Conservation (phyloP, 2,888 invertebrate species). For the Thera britannica region DNA sequence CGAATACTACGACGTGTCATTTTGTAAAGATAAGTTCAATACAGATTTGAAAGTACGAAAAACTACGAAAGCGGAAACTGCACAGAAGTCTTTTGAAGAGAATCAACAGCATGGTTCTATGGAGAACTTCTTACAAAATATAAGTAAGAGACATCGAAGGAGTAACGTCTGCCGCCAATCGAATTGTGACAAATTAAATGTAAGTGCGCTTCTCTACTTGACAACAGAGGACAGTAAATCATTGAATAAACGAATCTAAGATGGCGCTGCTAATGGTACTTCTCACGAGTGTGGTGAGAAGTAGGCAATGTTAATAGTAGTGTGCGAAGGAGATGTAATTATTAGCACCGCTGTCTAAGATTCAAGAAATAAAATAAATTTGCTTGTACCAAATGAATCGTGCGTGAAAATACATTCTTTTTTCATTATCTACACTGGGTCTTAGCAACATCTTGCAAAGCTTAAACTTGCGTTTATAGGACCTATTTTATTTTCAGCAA, state of each 20-base stretch:
- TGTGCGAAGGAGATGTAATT: no score
- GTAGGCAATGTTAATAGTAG: no score
- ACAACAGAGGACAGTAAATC: not conserved
- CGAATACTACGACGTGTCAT: constrained; percentile 62
- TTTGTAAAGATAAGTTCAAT: constrained; percentile 52
- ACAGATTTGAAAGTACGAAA: constrained; percentile 60
- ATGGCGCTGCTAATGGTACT: no score
- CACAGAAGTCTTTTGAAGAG: constrained; percentile 39
- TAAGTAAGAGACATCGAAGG: constrained; percentile 9
- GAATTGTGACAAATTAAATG: constrained; percentile 14
- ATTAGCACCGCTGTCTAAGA: no score
- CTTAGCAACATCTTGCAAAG: no score
- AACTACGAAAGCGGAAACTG: constrained; percentile 48
- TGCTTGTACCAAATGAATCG: no score
- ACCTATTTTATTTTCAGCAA: constrained; percentile 54
- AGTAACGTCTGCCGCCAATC: not conserved
- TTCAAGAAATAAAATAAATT: no score
- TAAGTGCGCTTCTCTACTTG: constrained; percentile 12
- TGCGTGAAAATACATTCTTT: no score
- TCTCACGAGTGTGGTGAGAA: no score
- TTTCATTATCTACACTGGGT: no score
- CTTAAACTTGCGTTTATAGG: no score
- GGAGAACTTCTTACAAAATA: constrained; percentile 31
- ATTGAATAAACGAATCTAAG: no score
- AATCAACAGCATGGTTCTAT: constrained; percentile 45